Evolutionary conservation across 2,888 invertebrate species (phyloP).

Genomic region (Lathronympha strigana): DNA sequence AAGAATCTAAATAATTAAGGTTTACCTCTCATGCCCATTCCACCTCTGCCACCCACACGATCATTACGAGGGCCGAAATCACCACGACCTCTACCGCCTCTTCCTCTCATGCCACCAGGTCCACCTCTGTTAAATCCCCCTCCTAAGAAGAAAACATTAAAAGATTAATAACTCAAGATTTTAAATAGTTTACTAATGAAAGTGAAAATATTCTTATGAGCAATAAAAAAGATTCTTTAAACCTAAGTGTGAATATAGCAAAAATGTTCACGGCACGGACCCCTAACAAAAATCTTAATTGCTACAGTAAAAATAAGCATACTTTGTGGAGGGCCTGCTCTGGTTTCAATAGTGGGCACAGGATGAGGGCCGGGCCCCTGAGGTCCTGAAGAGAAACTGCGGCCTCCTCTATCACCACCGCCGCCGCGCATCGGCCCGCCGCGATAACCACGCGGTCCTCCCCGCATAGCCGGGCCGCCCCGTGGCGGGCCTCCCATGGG

Average conservation of each 20-base stretch:
- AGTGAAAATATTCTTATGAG: no score
- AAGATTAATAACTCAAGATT: background rate
- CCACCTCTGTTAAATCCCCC: slow-evolving; percentile 76
- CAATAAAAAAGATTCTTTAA: no score
- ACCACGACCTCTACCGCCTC: slow-evolving; percentile 73
- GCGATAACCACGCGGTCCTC: slow-evolving; percentile 74
- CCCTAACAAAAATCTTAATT: no score
- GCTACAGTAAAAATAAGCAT: slow-evolving; percentile 47
- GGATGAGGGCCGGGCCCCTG: slow-evolving; percentile 80
- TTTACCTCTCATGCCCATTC: slow-evolving; percentile 79
- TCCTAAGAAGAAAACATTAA: slow-evolving; percentile 50
- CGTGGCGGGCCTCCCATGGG: slow-evolving; percentile 56
- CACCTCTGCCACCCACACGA: slow-evolving; percentile 70
- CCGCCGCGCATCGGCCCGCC: slow-evolving; percentile 76
- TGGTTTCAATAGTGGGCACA: slow-evolving; percentile 77
- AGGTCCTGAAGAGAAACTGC: slow-evolving; percentile 73
- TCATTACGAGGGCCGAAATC: slow-evolving; percentile 74
- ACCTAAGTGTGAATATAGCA: no score
- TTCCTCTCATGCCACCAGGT: slow-evolving; percentile 72
- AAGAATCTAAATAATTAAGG: background rate
- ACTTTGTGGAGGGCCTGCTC: slow-evolving; percentile 72
- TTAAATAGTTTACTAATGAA: no score
- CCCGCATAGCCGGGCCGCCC: slow-evolving; percentile 65
- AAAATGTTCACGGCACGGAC: no score
- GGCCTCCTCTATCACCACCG: slow-evolving; percentile 74